Evolutionary conservation across 2,888 invertebrate genomes (phyloP).

Genomic region (Limnephilus auricula): DNA sequence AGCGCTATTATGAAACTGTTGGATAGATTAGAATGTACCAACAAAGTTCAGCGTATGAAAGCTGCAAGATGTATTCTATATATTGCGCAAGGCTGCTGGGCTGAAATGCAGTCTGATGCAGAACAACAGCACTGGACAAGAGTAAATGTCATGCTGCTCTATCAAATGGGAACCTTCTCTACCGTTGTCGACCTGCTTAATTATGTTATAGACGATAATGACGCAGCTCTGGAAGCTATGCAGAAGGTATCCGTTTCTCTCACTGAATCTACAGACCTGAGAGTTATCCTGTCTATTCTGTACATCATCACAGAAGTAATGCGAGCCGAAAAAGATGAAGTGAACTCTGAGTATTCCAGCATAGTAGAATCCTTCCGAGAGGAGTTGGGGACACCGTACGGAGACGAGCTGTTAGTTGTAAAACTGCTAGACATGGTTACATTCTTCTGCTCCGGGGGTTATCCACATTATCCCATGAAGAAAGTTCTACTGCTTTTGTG

Average conservation of each 20-base stretch:
- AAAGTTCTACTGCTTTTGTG: conserved; percentile 96
- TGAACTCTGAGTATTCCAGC: conserved; percentile 75
- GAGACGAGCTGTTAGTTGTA: conserved; percentile 91
- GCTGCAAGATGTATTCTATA: conserved; percentile 96
- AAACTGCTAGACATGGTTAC: conserved; percentile 97
- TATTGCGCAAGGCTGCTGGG: conserved; percentile 96
- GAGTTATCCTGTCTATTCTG: conserved; percentile 94
- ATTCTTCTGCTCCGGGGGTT: conserved; percentile 95
- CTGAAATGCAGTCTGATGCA: conserved; percentile 93
- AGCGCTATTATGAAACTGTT: conserved; percentile 91
- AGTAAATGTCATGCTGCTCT: conserved; percentile 91
- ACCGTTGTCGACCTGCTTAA: conserved; percentile 95
- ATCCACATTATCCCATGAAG: conserved; percentile 99
- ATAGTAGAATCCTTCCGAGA: conserved; percentile 80
- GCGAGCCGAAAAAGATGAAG: conserved; percentile 82
- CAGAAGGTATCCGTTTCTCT: conserved; percentile 82
- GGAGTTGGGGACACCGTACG: conserved; percentile 79
- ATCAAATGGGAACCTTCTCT: conserved; percentile 92
- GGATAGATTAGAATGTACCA: conserved; percentile 94
- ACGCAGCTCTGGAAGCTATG: conserved; percentile 74
- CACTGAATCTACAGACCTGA: conserved; percentile 93
- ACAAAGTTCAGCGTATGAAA: conserved; percentile 89
- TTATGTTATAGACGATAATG: conserved; percentile 93
- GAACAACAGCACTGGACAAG: conserved; percentile 92
- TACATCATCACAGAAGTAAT: conserved; percentile 98